A percentile compares a stretch with the other conserved stretches of the same genome.
phyloP scores from a whole-genome alignment of 2,888 invertebrate genomes.

The Metellina segmentata region DNA sequence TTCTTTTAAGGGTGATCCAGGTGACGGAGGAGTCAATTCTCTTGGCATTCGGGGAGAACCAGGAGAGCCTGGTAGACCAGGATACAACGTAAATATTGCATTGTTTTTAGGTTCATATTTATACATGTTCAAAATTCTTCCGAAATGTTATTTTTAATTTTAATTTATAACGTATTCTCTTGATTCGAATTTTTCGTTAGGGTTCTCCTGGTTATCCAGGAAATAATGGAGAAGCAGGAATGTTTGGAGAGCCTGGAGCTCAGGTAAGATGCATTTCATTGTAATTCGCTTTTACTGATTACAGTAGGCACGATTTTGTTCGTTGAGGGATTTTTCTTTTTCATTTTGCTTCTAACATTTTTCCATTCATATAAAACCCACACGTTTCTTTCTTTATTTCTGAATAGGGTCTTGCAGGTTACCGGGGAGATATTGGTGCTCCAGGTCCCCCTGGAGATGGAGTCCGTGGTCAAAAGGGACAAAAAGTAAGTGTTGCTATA shows the following conservation, averaged over 20 bases:
- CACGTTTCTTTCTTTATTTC: too few species aligned
- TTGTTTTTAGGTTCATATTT: background rate
- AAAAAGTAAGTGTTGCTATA: constrained; percentile 56
- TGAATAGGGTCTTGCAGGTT: constrained; percentile 83
- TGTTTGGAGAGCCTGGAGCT: constrained; percentile 84
- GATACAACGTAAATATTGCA: constrained; percentile 66
- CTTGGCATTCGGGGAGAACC: constrained; percentile 79
- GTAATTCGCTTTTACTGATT: background rate
- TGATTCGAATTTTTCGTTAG: constrained; percentile 9
- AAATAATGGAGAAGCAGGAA: constrained; percentile 83
- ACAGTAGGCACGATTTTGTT: background rate
- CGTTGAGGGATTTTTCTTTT: too few species aligned
- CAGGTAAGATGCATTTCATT: constrained; percentile 18
- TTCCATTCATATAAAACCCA: too few species aligned
- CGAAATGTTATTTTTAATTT: background rate
- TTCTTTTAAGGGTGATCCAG: constrained; percentile 79
- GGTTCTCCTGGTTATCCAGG: constrained; percentile 68
- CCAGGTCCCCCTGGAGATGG: constrained; percentile 84
- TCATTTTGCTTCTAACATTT: too few species aligned
- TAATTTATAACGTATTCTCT: background rate
- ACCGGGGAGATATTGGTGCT: constrained; percentile 85
- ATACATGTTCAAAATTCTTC: background rate
- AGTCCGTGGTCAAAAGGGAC: constrained; percentile 72
- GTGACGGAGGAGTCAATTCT: constrained; percentile 79
- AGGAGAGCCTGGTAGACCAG: constrained; percentile 79